Percentiles rank a stretch among this genome's conserved stretches.
These are phyloP conservation scores for Botia almorhae DNA, from an alignment of 2,797 vertebrate genomes.

Conservation along the genomic window DNA sequence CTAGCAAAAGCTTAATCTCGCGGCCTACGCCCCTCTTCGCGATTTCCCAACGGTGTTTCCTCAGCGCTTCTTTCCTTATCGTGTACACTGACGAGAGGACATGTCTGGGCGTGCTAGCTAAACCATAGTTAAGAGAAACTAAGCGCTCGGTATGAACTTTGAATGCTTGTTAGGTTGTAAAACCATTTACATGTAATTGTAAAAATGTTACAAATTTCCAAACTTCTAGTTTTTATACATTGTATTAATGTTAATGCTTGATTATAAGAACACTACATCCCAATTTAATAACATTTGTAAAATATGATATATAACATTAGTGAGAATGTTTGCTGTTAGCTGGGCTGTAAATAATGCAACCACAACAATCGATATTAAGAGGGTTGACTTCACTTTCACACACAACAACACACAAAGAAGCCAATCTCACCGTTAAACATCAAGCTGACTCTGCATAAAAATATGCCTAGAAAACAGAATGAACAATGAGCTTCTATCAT, in stretches of 20 bases:
- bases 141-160: background rate
- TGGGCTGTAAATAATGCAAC: conserved; percentile 21
- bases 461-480: conserved; percentile 31
- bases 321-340: too few relatives aligned
- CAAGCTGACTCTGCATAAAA: conserved; percentile 21
- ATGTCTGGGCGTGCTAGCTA: conserved; percentile 19
- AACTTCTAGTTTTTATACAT: too few relatives aligned
- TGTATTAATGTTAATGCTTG: too few relatives aligned
- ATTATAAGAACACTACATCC: too few relatives aligned
- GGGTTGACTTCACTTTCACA: background rate
- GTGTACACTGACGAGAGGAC: conserved; percentile 17
- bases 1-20: conserved; percentile 56
- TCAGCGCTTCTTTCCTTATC: conserved; percentile 6
- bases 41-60: conserved; percentile 11
- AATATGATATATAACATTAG: too few relatives aligned
- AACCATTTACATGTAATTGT: too few relatives aligned
- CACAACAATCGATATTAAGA: background rate
- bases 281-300: too few relatives aligned
- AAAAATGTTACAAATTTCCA: too few relatives aligned
- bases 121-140: conserved; percentile 30
- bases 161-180: background rate
- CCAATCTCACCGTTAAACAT: background rate
- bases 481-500: conserved; percentile 40
- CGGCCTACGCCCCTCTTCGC: conserved; percentile 55
- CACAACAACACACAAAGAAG: background rate